phyloP scores from a whole-genome alignment of 2,888 invertebrate species.

The Papilio protenor region DNA sequence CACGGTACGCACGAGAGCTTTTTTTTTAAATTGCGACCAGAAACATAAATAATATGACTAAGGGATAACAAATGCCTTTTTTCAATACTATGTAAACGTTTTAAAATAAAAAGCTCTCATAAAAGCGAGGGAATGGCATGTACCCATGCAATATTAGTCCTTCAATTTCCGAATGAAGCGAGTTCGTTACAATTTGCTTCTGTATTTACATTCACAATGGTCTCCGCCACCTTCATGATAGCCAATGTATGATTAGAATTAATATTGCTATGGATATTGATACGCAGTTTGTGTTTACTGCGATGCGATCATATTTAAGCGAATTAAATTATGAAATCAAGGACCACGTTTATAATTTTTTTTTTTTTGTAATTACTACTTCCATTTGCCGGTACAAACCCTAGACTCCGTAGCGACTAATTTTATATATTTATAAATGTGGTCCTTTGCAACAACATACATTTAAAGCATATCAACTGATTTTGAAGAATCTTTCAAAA shows the following conservation, averaged over 20 bases:
- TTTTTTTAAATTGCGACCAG: neutral
- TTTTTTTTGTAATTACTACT: neutral
- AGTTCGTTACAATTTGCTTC: conserved; percentile 55
- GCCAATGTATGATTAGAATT: conserved; percentile 58
- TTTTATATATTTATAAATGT: conserved; percentile 58
- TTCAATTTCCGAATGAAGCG: conserved; percentile 61
- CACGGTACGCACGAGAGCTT: conserved; percentile 29
- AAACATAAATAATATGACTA: neutral
- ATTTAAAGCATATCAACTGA: conserved; percentile 74
- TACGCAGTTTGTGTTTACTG: conserved; percentile 62
- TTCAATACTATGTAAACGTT: neutral
- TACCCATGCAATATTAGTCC: conserved; percentile 83
- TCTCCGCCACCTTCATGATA: conserved; percentile 70
- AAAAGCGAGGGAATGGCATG: conserved; percentile 45
- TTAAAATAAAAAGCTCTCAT: conserved; percentile 34
- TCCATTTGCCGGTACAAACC: neutral
- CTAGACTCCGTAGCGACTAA: neutral
- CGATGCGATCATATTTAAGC: conserved; percentile 73
- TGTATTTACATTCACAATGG: conserved; percentile 58
- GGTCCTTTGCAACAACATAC: conserved; percentile 76
- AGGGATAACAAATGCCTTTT: neutral
- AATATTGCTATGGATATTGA: conserved; percentile 81
- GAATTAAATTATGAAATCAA: conserved; percentile 61
- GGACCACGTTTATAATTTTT: conserved; percentile 65
- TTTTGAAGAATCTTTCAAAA: conserved; percentile 62